Base-by-base conservation (phyloP, 2,888 invertebrate species). In the Deroplatys truncata region DNA sequence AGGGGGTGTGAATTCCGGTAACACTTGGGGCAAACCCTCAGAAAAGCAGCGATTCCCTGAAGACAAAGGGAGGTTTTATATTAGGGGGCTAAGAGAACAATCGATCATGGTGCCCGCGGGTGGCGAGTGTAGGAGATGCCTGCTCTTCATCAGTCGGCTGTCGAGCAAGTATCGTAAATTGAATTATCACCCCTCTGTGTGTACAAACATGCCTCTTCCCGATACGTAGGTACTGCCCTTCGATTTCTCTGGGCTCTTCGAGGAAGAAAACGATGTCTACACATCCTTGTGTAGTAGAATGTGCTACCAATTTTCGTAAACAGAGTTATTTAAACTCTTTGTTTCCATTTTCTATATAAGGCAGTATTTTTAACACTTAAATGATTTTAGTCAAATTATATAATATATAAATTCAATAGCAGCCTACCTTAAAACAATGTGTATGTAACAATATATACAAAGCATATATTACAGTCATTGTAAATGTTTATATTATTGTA, bases 61-160 rank as follows among this genome's bases (percentile, higher is more conserved):
- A 87, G 87, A 82, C 82, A 83, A 83, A 35, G 87, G 82, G 72
- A 83, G 31, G 87, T 87, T 35, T 85, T 85, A 85, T 85, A 85
- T 85, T 43, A 49, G 49, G 72, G 56, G 82, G 86, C 29, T 56
- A 56, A 82, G 29, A 86, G 72, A 86, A 31, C 86, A 86, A 86
- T 86, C 86, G 86, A 86, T 86, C 86, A 86, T 82, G 20, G 82
- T 20, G 25, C 86, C 72, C 72, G 86, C 29, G 86, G 86, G n/a
- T 86, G 72, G 72, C 25, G 56, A 72, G 56, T 72, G 56, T 7
- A 72, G 56, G 56, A 72, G 56, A 82, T 15, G 83, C 35, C 87
- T 87, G 87, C 83, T 83, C 82, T 87, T 87, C 87, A 87, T 87
- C 87, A 87, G 43, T 82, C 29, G 35, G 82, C 82, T 83, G 82